Conservation (phyloP, 2,888 invertebrate genomes). For the Lordiphosa andalusiaca region DNA sequence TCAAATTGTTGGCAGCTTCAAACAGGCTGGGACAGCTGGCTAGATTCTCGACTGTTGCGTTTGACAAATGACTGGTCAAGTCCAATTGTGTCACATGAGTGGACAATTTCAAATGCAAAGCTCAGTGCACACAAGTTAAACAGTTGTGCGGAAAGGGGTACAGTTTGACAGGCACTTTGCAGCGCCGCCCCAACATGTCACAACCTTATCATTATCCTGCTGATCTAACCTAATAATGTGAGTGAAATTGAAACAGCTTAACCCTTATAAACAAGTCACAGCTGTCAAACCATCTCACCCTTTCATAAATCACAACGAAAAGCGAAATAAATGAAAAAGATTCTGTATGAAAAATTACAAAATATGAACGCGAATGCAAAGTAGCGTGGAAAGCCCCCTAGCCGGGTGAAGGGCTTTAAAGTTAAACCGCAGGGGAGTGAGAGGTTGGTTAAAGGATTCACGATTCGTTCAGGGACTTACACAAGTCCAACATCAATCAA, state of each 20-base stretch:
- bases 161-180: conserved; percentile 26
- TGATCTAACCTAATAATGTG: conserved; percentile 65
- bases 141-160: conserved; percentile 44
- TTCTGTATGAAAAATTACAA: conserved; percentile 54
- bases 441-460: conserved; percentile 39
- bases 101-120: conserved; percentile 34
- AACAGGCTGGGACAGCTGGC: conserved; percentile 65
- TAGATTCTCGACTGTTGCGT: conserved; percentile 32
- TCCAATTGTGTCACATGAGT: conserved; percentile 51
- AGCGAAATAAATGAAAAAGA: conserved; percentile 35
- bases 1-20: conserved; percentile 41
- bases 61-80: conserved; percentile 59
- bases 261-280: conserved; percentile 62
- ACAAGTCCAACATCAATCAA: conserved; percentile 78
- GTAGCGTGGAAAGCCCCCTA: conserved; percentile 24
- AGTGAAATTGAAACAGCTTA: conserved; percentile 73
- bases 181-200: conserved; percentile 49
- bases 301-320: conserved; percentile 56
- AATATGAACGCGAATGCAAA: conserved; percentile 63
- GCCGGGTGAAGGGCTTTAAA: conserved; percentile 33
- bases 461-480: conserved; percentile 61
- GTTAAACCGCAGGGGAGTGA: conserved; percentile 72
- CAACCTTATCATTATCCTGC: conserved; percentile 66
- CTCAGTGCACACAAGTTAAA: conserved; percentile 60
- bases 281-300: conserved; percentile 52